These are phyloP conservation scores for Clitarchus hookeri DNA, from an alignment of 2,888 invertebrate genomes.

Conservation along the genomic window DNA sequence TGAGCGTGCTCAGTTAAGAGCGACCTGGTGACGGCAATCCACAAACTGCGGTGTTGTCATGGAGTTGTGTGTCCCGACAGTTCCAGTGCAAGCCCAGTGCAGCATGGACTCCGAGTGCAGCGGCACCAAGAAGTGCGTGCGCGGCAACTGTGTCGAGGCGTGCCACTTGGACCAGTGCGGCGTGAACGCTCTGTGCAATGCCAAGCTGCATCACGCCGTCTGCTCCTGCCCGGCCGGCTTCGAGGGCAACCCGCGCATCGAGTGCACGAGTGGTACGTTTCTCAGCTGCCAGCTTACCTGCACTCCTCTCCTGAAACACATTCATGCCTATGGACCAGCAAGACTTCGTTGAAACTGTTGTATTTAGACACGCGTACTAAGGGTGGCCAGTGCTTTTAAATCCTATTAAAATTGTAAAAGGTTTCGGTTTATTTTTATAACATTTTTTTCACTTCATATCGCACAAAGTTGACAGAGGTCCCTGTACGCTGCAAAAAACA, in stretches of 20 bases:
- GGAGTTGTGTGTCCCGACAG: slow-evolving; percentile 45
- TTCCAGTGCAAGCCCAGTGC: slow-evolving; percentile 65
- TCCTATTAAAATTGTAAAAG: no score
- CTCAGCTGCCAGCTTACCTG: neutral
- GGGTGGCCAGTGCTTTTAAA: no score
- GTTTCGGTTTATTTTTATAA: no score
- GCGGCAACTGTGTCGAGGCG: slow-evolving; percentile 77
- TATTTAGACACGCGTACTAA: no score
- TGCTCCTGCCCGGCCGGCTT: slow-evolving; percentile 81
- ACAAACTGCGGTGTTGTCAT: neutral
- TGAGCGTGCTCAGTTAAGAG: no score
- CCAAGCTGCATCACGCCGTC: slow-evolving; percentile 73
- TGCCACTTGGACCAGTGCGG: slow-evolving; percentile 80
- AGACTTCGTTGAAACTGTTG: no score
- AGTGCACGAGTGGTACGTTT: slow-evolving; percentile 67
- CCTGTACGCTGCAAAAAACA: no score
- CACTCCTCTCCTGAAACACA: neutral
- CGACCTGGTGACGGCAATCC: no score
- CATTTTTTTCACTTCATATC: no score
- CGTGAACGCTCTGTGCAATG: slow-evolving; percentile 79
- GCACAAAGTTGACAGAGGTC: no score
- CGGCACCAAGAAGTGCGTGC: slow-evolving; percentile 73
- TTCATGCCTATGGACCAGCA: no score
- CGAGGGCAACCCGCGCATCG: slow-evolving; percentile 76
- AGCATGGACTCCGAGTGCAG: slow-evolving; percentile 75